A percentile compares a stretch with the other conserved stretches of the same genome.
phyloP scores from a whole-genome alignment of 2,797 vertebrate genomes.

The Geotria australis region DNA sequence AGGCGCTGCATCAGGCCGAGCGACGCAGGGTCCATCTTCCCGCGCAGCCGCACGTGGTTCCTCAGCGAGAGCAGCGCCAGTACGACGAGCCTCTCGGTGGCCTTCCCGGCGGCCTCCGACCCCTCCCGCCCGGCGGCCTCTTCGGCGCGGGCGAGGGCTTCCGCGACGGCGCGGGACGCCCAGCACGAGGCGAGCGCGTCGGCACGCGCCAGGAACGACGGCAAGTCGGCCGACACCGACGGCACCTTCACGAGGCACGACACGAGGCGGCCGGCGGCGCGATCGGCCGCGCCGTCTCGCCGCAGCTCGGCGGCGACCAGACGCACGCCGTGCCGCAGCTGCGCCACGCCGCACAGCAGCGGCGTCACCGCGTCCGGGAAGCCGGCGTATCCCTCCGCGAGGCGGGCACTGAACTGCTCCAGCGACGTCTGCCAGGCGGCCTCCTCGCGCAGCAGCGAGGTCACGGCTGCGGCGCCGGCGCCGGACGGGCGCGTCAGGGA shows the following conservation, averaged over 20 bases:
- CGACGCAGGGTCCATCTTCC: slow-evolving; percentile 29
- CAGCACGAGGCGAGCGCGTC: slow-evolving; percentile 39
- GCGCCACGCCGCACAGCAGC: slow-evolving; percentile 35
- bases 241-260: slow-evolving; percentile 42
- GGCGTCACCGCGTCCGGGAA: slow-evolving; percentile 46
- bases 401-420: slow-evolving; percentile 37
- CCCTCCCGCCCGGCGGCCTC: background rate
- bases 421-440: slow-evolving; percentile 68
- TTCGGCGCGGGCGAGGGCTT: background rate
- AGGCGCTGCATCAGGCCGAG: slow-evolving; percentile 47
- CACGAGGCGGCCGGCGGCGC: slow-evolving; percentile 15
- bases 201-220: slow-evolving; percentile 39
- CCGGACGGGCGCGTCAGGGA: slow-evolving; percentile 7
- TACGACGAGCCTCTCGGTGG: slow-evolving; percentile 23
- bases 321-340: slow-evolving; percentile 59
- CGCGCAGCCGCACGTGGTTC: slow-evolving; percentile 32
- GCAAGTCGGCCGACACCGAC: slow-evolving; percentile 15
- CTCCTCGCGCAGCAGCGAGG: slow-evolving; percentile 48
- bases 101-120: background rate
- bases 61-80: slow-evolving; percentile 41
- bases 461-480: slow-evolving; percentile 16
- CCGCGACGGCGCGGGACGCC: background rate
- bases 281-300: background rate
- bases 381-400: slow-evolving; percentile 34
- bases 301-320: slow-evolving; percentile 41